These are phyloP conservation scores for Scomberomorus guttatus DNA, from an alignment of 2,797 vertebrate species.

Conservation along the genomic window DNA sequence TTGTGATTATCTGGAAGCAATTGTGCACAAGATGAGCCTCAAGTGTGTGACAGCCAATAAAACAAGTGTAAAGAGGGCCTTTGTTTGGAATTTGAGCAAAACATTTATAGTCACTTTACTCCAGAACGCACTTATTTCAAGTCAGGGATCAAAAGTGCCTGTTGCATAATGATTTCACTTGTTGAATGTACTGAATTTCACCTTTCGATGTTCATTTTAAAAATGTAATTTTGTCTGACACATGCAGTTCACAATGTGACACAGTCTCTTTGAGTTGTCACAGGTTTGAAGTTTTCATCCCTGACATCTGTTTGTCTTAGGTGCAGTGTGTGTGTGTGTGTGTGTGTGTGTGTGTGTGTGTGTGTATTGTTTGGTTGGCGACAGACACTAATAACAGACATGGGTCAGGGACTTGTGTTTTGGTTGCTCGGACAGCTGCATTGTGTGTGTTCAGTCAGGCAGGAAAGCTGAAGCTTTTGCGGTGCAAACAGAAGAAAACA, in stretches of 20 bases:
- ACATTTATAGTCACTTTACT: conserved; percentile 8
- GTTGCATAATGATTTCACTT: not conserved
- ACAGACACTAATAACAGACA: conserved; percentile 68
- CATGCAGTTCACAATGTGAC: not conserved
- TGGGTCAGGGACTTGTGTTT: conserved; percentile 62
- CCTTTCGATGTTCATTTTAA: not conserved
- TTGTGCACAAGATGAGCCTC: conserved; percentile 31
- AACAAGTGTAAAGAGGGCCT: not conserved
- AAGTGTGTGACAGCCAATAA: conserved; percentile 12
- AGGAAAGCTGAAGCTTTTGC: conserved; percentile 56
- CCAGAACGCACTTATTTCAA: not conserved
- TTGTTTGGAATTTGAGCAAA: conserved; percentile 18
- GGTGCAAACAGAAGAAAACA: conserved; percentile 45
- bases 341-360: conserved; percentile 27
- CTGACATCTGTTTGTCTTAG: not conserved
- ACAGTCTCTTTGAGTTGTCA: not conserved
- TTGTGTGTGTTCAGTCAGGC: conserved; percentile 73
- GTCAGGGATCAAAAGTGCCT: not conserved
- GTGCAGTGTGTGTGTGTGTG: conserved; percentile 22
- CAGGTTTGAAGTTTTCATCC: not conserved
- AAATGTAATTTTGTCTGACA: not conserved
- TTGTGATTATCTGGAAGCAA: conserved; percentile 40
- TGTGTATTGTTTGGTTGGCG: conserved; percentile 7
- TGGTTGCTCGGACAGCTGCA: conserved; percentile 42
- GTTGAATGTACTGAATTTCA: not conserved